Conservation (phyloP, 1,140 invertebrate species). For the Vollenhovia emeryi region DNA sequence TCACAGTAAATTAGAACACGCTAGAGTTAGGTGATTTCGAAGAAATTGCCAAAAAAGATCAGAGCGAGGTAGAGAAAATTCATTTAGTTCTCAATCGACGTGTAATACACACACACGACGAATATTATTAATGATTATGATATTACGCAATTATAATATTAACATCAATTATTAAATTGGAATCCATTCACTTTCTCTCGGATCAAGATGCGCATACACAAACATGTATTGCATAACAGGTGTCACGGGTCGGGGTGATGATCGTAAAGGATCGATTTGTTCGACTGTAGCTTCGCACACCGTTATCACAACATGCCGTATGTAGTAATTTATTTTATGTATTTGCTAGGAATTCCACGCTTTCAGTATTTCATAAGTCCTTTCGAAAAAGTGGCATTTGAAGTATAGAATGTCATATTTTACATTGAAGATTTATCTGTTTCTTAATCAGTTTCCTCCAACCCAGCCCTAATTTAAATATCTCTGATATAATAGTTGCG, state of each 20-base stretch:
- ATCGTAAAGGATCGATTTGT: slow-evolving; percentile 52
- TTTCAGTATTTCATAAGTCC: not conserved
- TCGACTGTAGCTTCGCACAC: not conserved
- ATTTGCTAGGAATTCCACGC: not conserved
- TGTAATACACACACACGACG: not conserved
- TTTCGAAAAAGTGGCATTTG: not conserved
- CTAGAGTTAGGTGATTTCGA: not conserved
- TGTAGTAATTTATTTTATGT: not conserved
- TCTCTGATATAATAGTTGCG: not conserved
- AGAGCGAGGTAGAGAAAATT: not conserved
- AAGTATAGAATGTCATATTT: slow-evolving; percentile 1
- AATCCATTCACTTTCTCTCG: slow-evolving; percentile 57
- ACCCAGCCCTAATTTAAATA: not conserved
- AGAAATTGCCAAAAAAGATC: not conserved
- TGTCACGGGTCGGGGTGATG: slow-evolving; percentile 55
- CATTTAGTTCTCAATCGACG: not conserved
- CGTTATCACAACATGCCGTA: slow-evolving; percentile 8
- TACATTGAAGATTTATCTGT: not conserved
- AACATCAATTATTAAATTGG: slow-evolving; percentile 27
- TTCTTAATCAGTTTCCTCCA: not conserved
- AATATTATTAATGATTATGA: not conserved
- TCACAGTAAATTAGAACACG: not conserved
- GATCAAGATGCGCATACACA: not conserved
- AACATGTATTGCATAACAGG: slow-evolving; percentile 43
- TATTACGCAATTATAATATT: slow-evolving; percentile 41